Evolutionary conservation across 2,888 invertebrate genomes (phyloP).

Genomic region (Ormyrus pomaceus): DNA sequence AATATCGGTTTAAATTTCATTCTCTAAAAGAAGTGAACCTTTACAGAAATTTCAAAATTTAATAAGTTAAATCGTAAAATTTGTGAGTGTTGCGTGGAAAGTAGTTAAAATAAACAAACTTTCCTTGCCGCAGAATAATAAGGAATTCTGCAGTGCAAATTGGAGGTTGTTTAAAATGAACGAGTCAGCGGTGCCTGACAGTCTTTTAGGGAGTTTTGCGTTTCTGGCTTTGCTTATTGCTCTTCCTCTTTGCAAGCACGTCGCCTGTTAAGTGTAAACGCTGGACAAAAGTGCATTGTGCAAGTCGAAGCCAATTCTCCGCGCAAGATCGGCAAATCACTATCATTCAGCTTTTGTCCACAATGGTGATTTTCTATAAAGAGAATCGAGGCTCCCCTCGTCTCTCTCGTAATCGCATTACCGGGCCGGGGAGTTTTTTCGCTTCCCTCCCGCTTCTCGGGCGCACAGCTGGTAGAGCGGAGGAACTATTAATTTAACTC

Average conservation of each 20-base stretch:
- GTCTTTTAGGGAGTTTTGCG: no score
- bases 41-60: no score
- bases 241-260: no score
- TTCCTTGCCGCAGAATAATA: no score
- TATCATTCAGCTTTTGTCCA: constrained; percentile 39
- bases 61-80: no score
- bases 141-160: no score
- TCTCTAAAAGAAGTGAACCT: no score
- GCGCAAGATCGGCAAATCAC: constrained; percentile 28
- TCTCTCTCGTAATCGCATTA: constrained; percentile 66
- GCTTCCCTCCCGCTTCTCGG: not conserved
- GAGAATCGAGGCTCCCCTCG: not conserved
- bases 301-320: not conserved
- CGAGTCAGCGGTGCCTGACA: not conserved
- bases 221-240: no score
- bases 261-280: not conserved
- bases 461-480: constrained; percentile 49
- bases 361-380: constrained; percentile 44
- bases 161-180: no score
- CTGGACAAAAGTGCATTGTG: constrained; percentile 27
- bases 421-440: constrained; percentile 4
- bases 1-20: no score
- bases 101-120: no score
- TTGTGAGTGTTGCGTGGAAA: no score
- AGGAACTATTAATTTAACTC: constrained; percentile 73